A percentile compares a stretch with the other conserved stretches of the same genome.
phyloP scores from a whole-genome alignment of 2,888 invertebrate genomes.

The Halocaridina rubra region DNA sequence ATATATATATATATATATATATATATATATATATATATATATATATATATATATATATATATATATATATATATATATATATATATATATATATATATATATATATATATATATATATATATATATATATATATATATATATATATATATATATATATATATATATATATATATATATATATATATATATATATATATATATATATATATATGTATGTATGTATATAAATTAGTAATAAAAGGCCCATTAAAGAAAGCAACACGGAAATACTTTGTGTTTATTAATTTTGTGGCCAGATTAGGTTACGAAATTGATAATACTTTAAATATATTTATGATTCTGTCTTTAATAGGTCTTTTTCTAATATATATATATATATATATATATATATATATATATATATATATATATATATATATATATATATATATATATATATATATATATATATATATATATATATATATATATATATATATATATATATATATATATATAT shows the following conservation, averaged over 20 bases:
- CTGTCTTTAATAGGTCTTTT: no score
- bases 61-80: neutral
- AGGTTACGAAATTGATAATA: no score
- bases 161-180: neutral
- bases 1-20: constrained; percentile 17
- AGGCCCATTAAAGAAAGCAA: no score
- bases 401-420: neutral
- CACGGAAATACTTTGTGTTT: no score
- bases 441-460: constrained; percentile 10
- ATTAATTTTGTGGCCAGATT: no score
- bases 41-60: constrained; percentile 15
- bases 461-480: constrained; percentile 19
- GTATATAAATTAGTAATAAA: no score
- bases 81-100: constrained; percentile 35
- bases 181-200: neutral
- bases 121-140: neutral
- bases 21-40: constrained; percentile 30
- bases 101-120: constrained; percentile 21
- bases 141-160: neutral
- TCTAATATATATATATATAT: neutral
- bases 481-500: constrained; percentile 11
- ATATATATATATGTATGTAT: neutral
- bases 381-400: neutral
- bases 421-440: neutral
- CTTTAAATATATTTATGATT: no score